phyloP scores from a whole-genome alignment of 2,797 vertebrate species.

The Brachymystax lenok region DNA sequence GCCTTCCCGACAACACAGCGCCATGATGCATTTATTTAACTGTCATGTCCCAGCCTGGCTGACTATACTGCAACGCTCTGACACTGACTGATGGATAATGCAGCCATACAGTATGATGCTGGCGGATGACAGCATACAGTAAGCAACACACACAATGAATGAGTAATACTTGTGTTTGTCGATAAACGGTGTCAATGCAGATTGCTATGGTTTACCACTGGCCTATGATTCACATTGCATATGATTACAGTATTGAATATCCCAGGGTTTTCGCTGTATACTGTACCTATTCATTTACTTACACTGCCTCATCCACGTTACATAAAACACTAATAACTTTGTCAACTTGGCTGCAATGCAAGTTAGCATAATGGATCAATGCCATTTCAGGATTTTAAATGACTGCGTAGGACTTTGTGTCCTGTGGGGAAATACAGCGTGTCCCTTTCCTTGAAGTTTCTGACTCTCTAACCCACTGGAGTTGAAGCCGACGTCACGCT shows the following conservation, averaged over 20 bases:
- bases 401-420: not conserved
- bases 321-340: not conserved
- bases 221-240: not conserved
- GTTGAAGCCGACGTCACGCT: not conserved
- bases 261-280: not conserved
- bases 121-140: constrained; percentile 49
- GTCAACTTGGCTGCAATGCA: not conserved
- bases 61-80: constrained; percentile 32
- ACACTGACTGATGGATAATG: constrained; percentile 43
- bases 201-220: not conserved
- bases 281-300: not conserved
- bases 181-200: not conserved
- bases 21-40: constrained; percentile 57
- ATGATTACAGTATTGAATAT: not conserved
- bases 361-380: not conserved
- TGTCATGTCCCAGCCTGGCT: constrained; percentile 42
- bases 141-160: constrained; percentile 38
- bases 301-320: not conserved
- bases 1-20: constrained; percentile 36
- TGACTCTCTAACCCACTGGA: no score
- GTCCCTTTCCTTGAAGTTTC: not conserved
- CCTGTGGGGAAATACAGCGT: not conserved
- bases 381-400: not conserved
- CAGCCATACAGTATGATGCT: constrained; percentile 42
- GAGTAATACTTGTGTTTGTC: not conserved